These are phyloP conservation scores for Microtus richardsoni DNA, from an alignment of 2,113 vertebrate species.

Conservation along the genomic window DNA sequence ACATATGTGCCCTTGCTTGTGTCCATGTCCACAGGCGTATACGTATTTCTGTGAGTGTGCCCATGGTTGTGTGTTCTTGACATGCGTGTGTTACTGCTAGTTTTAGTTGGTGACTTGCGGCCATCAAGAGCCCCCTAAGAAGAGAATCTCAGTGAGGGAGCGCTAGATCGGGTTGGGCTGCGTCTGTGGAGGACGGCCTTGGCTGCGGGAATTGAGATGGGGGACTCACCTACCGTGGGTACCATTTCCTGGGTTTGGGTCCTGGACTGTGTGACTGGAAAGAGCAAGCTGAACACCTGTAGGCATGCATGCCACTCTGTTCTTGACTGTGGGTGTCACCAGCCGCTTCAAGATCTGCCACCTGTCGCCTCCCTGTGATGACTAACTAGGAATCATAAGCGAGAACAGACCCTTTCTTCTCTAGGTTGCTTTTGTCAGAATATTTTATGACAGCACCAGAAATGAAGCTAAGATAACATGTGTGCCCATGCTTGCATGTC, in stretches of 20 bases:
- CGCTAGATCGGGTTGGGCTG: too few species aligned
- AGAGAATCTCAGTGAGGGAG: too few species aligned
- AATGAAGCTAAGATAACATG: neutral
- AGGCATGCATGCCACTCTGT: neutral
- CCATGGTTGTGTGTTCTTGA: neutral
- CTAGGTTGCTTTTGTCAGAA: neutral
- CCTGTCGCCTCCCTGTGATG: neutral
- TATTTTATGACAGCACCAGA: neutral
- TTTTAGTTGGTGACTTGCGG: too few species aligned
- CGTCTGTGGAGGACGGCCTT: too few species aligned
- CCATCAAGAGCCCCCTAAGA: too few species aligned
- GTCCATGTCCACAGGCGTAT: neutral
- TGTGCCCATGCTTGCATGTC: neutral
- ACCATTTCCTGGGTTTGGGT: neutral
- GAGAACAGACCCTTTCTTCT: neutral
- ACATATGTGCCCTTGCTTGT: neutral
- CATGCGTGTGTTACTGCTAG: neutral
- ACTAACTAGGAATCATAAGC: neutral
- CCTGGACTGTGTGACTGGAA: neutral
- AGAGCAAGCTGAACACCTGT: neutral
- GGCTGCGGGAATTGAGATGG: too few species aligned
- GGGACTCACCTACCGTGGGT: neutral
- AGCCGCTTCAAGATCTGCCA: neutral
- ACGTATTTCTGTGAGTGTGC: neutral
- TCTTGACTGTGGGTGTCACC: neutral